Evolutionary conservation across 2,113 vertebrate genomes (phyloP).

Genomic region (Edolisoma coerulescens): DNA sequence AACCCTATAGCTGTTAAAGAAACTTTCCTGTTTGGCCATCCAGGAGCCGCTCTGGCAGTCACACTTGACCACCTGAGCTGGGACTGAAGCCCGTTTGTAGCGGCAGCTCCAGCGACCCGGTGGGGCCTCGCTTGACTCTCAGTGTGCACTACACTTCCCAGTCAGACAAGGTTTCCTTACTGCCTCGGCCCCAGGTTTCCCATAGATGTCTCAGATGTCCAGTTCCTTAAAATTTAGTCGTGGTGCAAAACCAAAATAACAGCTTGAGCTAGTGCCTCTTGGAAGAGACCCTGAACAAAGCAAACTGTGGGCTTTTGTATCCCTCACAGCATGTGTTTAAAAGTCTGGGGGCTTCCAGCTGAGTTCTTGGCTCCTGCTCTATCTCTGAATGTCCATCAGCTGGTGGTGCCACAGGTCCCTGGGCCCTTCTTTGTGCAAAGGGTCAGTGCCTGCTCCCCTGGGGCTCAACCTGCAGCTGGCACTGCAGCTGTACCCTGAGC

Average conservation of each 20-base stretch:
- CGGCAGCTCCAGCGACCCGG: neutral
- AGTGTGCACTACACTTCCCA: accelerated
- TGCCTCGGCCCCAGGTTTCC: neutral
- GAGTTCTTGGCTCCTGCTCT: neutral
- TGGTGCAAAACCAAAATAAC: neutral
- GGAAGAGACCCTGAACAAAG: neutral
- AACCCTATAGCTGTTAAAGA: neutral
- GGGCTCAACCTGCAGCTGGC: neutral
- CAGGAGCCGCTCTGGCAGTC: neutral
- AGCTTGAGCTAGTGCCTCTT: neutral
- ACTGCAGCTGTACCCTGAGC: neutral
- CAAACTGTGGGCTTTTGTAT: neutral
- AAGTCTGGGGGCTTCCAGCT: neutral
- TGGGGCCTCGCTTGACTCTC: accelerated
- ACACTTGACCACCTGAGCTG: neutral
- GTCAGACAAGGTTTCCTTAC: neutral
- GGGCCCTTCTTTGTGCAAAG: neutral
- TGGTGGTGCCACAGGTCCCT: neutral
- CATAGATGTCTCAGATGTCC: neutral
- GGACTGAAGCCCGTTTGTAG: neutral
- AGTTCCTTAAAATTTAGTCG: neutral
- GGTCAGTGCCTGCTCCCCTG: neutral
- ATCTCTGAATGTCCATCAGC: neutral
- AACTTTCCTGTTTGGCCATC: neutral
- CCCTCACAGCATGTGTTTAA: accelerated